Evolutionary conservation across 2,113 vertebrate species (phyloP), one percentile per base, ranked within the genome.

Genomic region (Vireo altiloquus): DNA sequence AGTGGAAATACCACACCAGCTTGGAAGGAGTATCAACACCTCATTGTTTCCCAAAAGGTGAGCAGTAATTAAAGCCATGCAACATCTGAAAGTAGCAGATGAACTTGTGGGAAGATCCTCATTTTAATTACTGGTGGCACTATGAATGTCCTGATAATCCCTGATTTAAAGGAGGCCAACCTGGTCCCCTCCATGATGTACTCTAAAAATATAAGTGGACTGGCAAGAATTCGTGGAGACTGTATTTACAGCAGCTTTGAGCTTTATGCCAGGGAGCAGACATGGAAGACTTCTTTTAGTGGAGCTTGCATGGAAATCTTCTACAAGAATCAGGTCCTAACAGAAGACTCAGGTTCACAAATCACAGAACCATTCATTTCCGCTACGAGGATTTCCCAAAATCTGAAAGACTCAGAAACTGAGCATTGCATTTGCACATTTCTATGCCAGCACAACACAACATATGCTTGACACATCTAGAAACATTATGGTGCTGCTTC

Each of bases 341-440:
- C 23, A 83, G 76, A 85, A 25, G 23, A 90, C 44, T 63, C 4
- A 4, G 19, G 28, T 72, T 80, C 31, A 28, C 24, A 69, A 31
- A 72, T 66, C 82, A 91, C 57, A 90, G 81, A 76, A 33, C 66
- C 70, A 78, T 74, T 70, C 75, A 63, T 57, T 92, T 69, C 42
- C 59, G 46, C 63, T 89, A 49, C 1, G 50, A 83, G 25, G 52
- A 30, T 79, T 61, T 89, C 65, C 60, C 63, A 90, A 94, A 91
- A 82, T 75, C 64, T 66, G 71, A 84, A 96, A 93, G 70, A 25
- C 63, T 92, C 77, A 70, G 85, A 95, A 95, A 88, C 53, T 85
- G 87, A 96, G 89, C 92, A 82, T 76, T 94, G 54, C 60, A 37
- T 95, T 96, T 96, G 89, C 89, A 94, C 89, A 82, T 96, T 96